Conservation (phyloP, 2,797 vertebrate genomes). For the Protonibea diacanthus region DNA sequence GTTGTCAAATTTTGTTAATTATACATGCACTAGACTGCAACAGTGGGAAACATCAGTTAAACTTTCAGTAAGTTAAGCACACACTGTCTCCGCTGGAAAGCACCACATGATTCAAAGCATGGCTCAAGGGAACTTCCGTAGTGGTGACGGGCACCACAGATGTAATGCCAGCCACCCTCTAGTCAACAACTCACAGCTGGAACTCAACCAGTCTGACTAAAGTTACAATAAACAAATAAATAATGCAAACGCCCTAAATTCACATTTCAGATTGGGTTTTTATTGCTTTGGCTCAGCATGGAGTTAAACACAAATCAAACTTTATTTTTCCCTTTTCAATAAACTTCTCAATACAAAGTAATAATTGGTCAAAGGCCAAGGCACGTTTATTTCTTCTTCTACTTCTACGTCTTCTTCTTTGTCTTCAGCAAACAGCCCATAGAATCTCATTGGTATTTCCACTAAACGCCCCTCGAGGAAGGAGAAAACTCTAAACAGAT, state of each 20-base stretch:
- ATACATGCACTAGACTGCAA: background rate
- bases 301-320: background rate
- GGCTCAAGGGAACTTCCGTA: conserved; percentile 45
- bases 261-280: conserved; percentile 27
- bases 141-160: conserved; percentile 52
- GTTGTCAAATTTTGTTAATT: background rate
- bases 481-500: conserved; percentile 16
- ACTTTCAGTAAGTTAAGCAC: conserved; percentile 17
- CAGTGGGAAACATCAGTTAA: conserved; percentile 10
- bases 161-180: conserved; percentile 55
- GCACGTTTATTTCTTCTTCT: background rate
- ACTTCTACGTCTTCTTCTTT: too few relatives aligned
- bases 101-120: conserved; percentile 39
- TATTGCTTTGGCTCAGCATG: conserved; percentile 14
- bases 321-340: conserved; percentile 4
- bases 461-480: conserved; percentile 4
- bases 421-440: background rate
- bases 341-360: conserved; percentile 14
- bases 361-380: conserved; percentile 17
- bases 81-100: conserved; percentile 4
- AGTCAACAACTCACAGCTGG: conserved; percentile 58
- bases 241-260: conserved; percentile 59
- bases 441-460: background rate
- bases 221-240: conserved; percentile 63
- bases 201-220: conserved; percentile 48